phyloP scores from a whole-genome alignment of 2,113 vertebrate genomes.

The Tetrao urogallus region DNA sequence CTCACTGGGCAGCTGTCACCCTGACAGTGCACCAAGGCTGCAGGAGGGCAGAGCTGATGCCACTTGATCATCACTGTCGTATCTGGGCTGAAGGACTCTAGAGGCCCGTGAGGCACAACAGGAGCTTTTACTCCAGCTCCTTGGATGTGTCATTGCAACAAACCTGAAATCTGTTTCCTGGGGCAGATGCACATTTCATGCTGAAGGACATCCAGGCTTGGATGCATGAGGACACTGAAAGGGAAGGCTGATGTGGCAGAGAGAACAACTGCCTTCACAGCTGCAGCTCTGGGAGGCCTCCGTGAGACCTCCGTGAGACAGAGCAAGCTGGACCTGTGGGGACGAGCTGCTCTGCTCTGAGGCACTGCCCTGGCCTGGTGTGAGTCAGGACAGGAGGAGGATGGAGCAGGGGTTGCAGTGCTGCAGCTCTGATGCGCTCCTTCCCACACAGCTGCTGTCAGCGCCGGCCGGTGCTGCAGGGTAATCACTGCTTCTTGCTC shows the following conservation, averaged over 20 bases:
- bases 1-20: background rate
- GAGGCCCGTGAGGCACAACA: fast-evolving
- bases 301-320: fast-evolving
- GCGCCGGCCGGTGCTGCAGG: background rate
- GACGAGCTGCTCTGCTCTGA: fast-evolving
- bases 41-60: background rate
- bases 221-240: background rate
- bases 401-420: fast-evolving
- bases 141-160: background rate
- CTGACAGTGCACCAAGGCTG: fast-evolving
- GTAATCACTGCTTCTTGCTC: background rate
- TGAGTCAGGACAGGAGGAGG: background rate
- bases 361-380: fast-evolving
- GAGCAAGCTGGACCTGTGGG: background rate
- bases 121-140: background rate
- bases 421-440: fast-evolving
- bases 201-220: background rate
- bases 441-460: too few relatives aligned
- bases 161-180: background rate
- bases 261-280: background rate
- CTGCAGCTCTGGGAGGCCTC: background rate
- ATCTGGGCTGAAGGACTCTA: background rate
- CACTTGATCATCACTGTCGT: fast-evolving
- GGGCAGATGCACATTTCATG: fast-evolving
- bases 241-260: background rate